Percentiles rank a stretch among this genome's conserved stretches.
Conservation (phyloP, 2,797 vertebrate species). For the Linurgus olivaceus region DNA sequence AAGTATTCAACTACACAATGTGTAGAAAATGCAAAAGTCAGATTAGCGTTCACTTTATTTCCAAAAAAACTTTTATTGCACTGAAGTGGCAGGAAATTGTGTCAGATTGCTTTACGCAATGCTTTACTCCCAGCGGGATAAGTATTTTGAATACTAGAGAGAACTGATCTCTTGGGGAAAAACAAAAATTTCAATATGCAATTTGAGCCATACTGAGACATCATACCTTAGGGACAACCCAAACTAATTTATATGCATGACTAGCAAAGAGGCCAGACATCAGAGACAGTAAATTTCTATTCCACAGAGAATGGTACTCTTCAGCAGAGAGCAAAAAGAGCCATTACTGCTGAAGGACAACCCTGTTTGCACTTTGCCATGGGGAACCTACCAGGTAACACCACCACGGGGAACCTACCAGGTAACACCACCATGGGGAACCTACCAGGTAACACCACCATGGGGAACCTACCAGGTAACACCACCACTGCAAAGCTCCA, state of each 20-base stretch:
- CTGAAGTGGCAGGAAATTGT: slow-evolving; percentile 17
- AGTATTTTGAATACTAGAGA: neutral
- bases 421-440: neutral
- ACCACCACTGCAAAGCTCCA: neutral
- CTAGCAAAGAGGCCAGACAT: neutral
- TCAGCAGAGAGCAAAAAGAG: neutral
- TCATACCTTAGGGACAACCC: neutral
- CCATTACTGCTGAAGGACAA: neutral
- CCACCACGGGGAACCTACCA: no score
- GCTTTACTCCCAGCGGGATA: neutral
- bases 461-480: neutral
- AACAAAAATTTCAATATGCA: neutral
- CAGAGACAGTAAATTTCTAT: neutral
- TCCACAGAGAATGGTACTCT: neutral
- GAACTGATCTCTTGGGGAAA: neutral
- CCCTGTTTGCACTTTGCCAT: neutral
- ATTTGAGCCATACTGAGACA: neutral
- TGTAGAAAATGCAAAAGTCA: neutral
- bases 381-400: neutral
- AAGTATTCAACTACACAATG: neutral
- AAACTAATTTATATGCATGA: neutral
- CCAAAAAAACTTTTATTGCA: neutral
- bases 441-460: no score
- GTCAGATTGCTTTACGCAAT: slow-evolving; percentile 7
- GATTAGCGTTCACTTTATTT: neutral